Conservation (phyloP, 2,888 invertebrate genomes). For the Colostygia pectinataria region DNA sequence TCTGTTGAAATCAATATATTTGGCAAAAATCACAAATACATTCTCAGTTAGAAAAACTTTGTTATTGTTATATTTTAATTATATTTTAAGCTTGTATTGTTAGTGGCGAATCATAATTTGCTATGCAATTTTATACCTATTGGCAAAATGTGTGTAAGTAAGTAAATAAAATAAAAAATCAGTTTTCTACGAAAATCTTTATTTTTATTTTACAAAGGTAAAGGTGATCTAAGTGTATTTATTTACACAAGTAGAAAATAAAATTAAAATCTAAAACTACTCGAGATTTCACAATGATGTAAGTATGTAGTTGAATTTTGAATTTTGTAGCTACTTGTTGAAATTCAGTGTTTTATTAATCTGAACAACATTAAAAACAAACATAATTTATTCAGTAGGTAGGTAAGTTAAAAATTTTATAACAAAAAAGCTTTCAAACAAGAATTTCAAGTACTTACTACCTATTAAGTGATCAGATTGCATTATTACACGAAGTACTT, state of each 20-base stretch:
- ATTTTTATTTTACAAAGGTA: constrained; percentile 72
- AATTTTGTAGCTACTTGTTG: background rate
- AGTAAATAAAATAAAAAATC: constrained; percentile 53
- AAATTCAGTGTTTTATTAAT: background rate
- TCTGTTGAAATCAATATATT: constrained; percentile 86
- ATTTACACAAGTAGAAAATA: constrained; percentile 69
- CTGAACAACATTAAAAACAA: too few species aligned
- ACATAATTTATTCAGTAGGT: too few species aligned
- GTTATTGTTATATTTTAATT: constrained; percentile 4
- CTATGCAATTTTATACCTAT: constrained; percentile 27
- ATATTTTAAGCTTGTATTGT: constrained; percentile 6
- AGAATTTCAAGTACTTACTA: too few species aligned
- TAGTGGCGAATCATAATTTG: constrained; percentile 15
- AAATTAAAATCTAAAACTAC: constrained; percentile 46
- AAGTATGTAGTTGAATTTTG: constrained; percentile 13
- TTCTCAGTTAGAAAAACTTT: constrained; percentile 74
- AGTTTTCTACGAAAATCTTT: constrained; percentile 79
- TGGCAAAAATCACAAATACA: constrained; percentile 84
- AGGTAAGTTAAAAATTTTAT: too few species aligned
- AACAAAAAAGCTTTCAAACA: too few species aligned
- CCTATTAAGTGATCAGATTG: too few species aligned
- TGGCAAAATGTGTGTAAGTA: constrained; percentile 8
- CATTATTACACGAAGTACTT: too few species aligned
- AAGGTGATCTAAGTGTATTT: constrained; percentile 52
- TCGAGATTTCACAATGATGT: constrained; percentile 54